Evolutionary conservation across 2,888 invertebrate genomes (phyloP), one percentile per base, ranked within the genome.

Genomic region (Heteromurus nitidus): DNA sequence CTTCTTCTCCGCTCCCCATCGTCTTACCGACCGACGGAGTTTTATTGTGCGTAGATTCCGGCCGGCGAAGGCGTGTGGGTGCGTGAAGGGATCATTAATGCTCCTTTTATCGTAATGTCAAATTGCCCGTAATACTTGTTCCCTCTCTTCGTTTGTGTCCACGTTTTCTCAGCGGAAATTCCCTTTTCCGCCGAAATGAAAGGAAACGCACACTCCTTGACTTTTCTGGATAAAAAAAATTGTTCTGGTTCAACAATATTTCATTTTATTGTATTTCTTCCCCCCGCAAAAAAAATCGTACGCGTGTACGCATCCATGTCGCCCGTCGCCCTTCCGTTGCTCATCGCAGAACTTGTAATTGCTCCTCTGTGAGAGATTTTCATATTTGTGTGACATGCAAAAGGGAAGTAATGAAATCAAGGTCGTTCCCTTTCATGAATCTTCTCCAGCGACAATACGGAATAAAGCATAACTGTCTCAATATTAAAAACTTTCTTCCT

Each of bases 341-440:
- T 36, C 36, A 36, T 18, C 3, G n/a, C 50, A 50, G 13, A n/a
- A 50, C 5, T 36, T 24, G 36, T 22, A 64, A 64, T 42, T 24
- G 22, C 64, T 42, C 64, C 64, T 42, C 42, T 36, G 64, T 36
- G 62, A 31, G 30, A 7, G 11, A 31, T 62, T 62, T 62, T 31
- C 20, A 20, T 58, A 26, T 55, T 36, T 22, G 26, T 60, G 44
- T 42, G 42, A 36, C 42, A 64, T 42, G 42, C 3, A 11, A 22
- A 55, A 55, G 30, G 7, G n/a, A n/a, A 64, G 42, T 64, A 64
- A 64, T 64, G 64, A 64, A 64, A 64, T 64, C 64, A 64, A 64
- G 64, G 64, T 64, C 64, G n/a, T 44, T 64, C 20, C 31, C 13
- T 22, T 36, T 11, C 44, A 64, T 44, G 64, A 64, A 64, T 64